Percentiles rank a stretch among this genome's conserved stretches.
Conservation (phyloP, 2,888 invertebrate species). For the Acanthosepion esculentum region DNA sequence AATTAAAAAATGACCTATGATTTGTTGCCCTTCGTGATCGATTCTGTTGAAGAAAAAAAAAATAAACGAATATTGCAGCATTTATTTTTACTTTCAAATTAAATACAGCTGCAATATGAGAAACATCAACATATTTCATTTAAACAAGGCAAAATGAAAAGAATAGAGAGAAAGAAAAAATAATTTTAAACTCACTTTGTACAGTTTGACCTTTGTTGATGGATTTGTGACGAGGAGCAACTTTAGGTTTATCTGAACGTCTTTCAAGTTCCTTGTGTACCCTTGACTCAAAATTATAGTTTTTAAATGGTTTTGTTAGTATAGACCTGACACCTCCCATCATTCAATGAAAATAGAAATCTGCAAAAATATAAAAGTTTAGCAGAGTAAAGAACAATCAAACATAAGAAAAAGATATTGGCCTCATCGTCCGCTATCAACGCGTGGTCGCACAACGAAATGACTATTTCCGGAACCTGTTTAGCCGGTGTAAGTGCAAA, state of each 20-base stretch:
- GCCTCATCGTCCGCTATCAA: neutral
- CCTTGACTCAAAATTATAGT: constrained; percentile 63
- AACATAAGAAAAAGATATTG: neutral
- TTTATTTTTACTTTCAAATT: too few species aligned
- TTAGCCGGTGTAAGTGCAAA: neutral
- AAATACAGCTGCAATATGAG: too few species aligned
- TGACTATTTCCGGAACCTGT: neutral
- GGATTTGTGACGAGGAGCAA: constrained; percentile 54
- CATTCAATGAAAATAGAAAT: neutral
- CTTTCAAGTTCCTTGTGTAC: constrained; percentile 61
- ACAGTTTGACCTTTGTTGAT: neutral
- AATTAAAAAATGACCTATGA: too few species aligned
- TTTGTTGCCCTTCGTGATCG: too few species aligned
- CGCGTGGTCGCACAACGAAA: neutral
- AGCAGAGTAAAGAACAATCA: neutral
- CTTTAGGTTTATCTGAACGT: constrained; percentile 51
- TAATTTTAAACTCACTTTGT: neutral
- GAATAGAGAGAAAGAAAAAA: too few species aligned
- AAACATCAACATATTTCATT: too few species aligned
- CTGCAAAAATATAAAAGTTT: neutral
- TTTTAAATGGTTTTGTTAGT: constrained; percentile 55
- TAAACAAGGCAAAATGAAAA: too few species aligned
- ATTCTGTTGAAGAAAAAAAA: too few species aligned
- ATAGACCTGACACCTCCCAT: neutral
- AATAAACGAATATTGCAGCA: too few species aligned